Base-by-base conservation (phyloP, 2,888 invertebrate genomes). In the Dorcus parallelipipedus region DNA sequence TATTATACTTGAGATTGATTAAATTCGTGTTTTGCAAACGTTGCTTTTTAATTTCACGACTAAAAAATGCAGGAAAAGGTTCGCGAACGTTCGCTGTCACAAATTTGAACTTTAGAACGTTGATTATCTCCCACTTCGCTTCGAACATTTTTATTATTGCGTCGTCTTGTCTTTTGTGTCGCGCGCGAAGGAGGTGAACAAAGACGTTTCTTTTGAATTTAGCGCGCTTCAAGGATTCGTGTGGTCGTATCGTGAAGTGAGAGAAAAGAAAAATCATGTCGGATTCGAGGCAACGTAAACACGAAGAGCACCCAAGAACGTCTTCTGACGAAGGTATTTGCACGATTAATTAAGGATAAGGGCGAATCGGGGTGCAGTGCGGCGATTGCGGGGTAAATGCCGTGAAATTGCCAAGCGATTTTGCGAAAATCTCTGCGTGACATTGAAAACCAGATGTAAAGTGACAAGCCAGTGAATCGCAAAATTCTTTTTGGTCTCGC, bases 201-300 rank as follows among this genome's bases (percentile, higher is more conserved):
- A 23, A 17, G 23, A 45, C 20, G 45, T 45, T 23, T 23, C 9
- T 45, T 45, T 45, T 17, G 45, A 45, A 45, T 45, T 45, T 45
- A 23, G 45, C 45, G 45, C 55, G 42, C 50, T 40, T 10, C 51
- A 45, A 26, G 43, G 43, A 56, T 47, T 45, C 38, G 38, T 50
- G 45, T 9, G 45, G 23, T 20, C 45, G 45, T 20, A 20, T 20
- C 45, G 26, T 7, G 14, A 49, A 26, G 38, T 23, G 45, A 42
- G 45, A 26, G 53, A 60, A 48, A 57, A 23, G 45, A 14, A 56
- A 59, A 75, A 79, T 78, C 71, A 80, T 81, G 80, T 79, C 80
- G 67, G 79, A 76, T 67, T 66, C 67, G 71, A 76, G 75, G 72
- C 78, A 81, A 80, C 81, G 81, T 80, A 82, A 82, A 81, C 81